Evolutionary conservation across 2,888 invertebrate genomes (phyloP).

Genomic region (Lamellibrachia satsuma): DNA sequence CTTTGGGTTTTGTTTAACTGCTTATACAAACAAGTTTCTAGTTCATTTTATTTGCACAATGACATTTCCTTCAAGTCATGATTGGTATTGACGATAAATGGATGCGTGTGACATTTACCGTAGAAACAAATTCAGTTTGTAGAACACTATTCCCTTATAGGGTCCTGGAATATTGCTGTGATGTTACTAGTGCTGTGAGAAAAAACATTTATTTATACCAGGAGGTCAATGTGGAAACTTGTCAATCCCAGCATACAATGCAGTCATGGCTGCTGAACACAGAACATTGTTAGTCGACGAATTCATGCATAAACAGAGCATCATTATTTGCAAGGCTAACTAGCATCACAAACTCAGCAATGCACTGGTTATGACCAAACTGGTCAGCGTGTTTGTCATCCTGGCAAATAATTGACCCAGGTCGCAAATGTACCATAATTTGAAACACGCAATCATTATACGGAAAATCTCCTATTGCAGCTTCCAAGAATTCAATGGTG

Average conservation of each 20-base stretch:
- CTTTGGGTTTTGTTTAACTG: background rate
- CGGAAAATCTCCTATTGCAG: background rate
- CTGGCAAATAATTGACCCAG: background rate
- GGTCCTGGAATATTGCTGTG: background rate
- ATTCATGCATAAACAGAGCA: background rate
- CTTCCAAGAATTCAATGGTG: background rate
- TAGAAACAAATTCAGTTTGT: background rate
- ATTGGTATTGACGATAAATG: background rate
- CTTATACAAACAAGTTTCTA: no score
- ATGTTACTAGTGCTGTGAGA: background rate
- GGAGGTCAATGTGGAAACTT: background rate
- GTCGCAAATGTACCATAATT: background rate
- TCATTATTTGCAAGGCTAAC: background rate
- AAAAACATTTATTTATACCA: background rate
- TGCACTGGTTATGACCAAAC: background rate
- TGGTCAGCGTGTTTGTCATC: background rate
- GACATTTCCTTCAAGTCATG: background rate
- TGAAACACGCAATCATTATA: background rate
- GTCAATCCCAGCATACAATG: background rate
- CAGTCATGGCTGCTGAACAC: background rate
- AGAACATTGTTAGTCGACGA: background rate
- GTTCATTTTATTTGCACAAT: background rate
- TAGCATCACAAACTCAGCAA: background rate
- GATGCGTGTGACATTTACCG: background rate
- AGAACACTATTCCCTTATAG: background rate